Conservation (phyloP, 2,113 vertebrate species). For the Saguinus midas region DNA sequence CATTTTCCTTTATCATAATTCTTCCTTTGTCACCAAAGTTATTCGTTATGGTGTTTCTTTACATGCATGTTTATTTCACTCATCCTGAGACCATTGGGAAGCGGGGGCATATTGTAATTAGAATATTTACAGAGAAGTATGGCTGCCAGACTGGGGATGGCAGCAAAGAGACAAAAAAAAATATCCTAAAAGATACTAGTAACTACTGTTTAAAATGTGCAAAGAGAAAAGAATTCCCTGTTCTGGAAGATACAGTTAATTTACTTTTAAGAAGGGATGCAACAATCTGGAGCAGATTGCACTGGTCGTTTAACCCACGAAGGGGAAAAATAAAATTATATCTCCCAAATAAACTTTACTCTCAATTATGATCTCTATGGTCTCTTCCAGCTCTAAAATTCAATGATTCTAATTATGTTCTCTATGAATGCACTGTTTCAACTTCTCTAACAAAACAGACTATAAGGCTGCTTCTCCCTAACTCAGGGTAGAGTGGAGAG, state of each 20-base stretch:
- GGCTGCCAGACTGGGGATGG: background rate
- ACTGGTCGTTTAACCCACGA: conserved; percentile 20
- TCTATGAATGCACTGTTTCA: background rate
- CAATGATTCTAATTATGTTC: conserved; percentile 61
- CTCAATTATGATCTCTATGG: conserved; percentile 57
- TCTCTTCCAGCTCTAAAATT: conserved; percentile 52
- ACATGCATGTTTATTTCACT: background rate
- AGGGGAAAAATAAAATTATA: conserved; percentile 73
- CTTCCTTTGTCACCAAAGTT: background rate
- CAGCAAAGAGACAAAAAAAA: conserved; percentile 39
- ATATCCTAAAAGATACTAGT: conserved; percentile 20
- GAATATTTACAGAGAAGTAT: background rate
- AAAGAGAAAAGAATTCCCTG: conserved; percentile 32
- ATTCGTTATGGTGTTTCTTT: background rate
- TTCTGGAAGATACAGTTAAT: conserved; percentile 23
- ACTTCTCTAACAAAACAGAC: background rate
- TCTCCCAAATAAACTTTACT: conserved; percentile 68
- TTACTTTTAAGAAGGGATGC: conserved; percentile 48
- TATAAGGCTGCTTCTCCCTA: background rate
- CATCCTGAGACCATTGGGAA: background rate
- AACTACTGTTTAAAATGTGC: conserved; percentile 26
- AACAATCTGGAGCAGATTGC: conserved; percentile 55
- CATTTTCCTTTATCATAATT: background rate
- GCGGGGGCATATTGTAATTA: background rate
- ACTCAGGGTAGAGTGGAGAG: background rate